Evolutionary conservation across 2,113 vertebrate species (phyloP).

Genomic region (Ictalurus punctatus): DNA sequence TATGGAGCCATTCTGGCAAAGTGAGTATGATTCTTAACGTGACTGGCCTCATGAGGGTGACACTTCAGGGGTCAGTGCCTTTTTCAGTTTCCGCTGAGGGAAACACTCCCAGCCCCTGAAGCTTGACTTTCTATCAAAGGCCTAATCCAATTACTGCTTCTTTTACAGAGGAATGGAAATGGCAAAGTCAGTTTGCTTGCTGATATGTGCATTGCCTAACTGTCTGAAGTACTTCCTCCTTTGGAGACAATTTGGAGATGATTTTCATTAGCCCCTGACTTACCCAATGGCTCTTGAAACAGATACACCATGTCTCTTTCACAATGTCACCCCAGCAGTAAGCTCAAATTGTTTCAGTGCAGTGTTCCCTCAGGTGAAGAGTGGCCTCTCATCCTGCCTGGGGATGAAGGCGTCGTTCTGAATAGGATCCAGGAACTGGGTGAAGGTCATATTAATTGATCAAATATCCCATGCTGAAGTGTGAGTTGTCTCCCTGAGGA

Average conservation of each 20-base stretch:
- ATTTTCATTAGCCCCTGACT: conserved; percentile 61
- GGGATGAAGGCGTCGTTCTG: conserved; percentile 39
- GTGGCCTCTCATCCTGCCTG: conserved; percentile 38
- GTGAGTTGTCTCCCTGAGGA: conserved; percentile 17
- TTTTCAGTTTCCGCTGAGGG: conserved; percentile 56
- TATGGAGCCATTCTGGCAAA: conserved; percentile 61
- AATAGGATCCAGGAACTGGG: conserved; percentile 46
- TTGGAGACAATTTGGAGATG: conserved; percentile 30
- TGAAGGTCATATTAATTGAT: conserved; percentile 73
- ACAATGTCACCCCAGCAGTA: conserved; percentile 61
- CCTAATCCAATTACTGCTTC: conserved; percentile 70
- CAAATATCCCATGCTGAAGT: conserved; percentile 57
- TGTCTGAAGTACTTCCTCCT: conserved; percentile 44
- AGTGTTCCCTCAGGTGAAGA: conserved; percentile 53
- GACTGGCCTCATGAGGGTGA: conserved; percentile 69
- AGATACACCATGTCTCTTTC: conserved; percentile 46
- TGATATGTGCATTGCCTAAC: conserved; percentile 60
- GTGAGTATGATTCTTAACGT: conserved; percentile 65
- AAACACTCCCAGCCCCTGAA: conserved; percentile 68
- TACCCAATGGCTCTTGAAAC: conserved; percentile 34
- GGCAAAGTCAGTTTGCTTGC: conserved; percentile 62
- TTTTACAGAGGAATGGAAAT: conserved; percentile 66
- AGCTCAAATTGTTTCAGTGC: conserved; percentile 55
- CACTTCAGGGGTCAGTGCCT: conserved; percentile 58
- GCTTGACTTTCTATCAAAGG: conserved; percentile 70